Evolutionary conservation across 2,888 invertebrate species (phyloP), one percentile per base, ranked within the genome.

Genomic region (Adelognathus sp.): DNA sequence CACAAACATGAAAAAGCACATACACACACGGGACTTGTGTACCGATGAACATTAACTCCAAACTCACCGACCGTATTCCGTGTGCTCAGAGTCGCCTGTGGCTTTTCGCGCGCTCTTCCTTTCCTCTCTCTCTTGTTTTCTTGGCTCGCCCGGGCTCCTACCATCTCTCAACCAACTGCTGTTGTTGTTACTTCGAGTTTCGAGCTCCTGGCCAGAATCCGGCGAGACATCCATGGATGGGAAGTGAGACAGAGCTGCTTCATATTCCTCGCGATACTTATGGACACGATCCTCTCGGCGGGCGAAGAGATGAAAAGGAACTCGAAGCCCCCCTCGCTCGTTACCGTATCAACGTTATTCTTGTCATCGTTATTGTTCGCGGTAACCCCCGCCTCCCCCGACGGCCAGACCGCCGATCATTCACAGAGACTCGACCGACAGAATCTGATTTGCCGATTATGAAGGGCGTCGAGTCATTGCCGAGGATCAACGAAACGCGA

Each of bases 311-410:
- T 58, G 46, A 56, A 71, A 64, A 64, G 76, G 64, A 76, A 69
- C 27, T 71, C 52, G 63, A 18, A 64, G n/a, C n/a, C 41, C 33
- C 56, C 29, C 76, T 71, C 78, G 61, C 81, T 79, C 79, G 76
- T 79, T 81, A 81, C 81, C 67, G 78, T 72, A 78, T 81, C 78
- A 81, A 69, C 77, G 74, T 79, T 76, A 81, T 79, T 79, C 76
- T 79, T 74, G 74, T 81, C 74, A 64, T 64, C 72, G 72, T 63
- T 72, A 54, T 72, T 72, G 63, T 56, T 46, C 52, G 27, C 39
- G 24, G 36, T 36, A 36, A 36, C 6, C 36, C 33, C 33, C 33
- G 9, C 9, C 36, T 3, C 36, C 36, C 69, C 69, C 63, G 60
- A 61, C 29, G 21, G 52, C 60, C 70, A n/a, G n/a, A n/a, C n/a